Conservation (phyloP, 2,888 invertebrate species). For the Encarsia formosa region DNA sequence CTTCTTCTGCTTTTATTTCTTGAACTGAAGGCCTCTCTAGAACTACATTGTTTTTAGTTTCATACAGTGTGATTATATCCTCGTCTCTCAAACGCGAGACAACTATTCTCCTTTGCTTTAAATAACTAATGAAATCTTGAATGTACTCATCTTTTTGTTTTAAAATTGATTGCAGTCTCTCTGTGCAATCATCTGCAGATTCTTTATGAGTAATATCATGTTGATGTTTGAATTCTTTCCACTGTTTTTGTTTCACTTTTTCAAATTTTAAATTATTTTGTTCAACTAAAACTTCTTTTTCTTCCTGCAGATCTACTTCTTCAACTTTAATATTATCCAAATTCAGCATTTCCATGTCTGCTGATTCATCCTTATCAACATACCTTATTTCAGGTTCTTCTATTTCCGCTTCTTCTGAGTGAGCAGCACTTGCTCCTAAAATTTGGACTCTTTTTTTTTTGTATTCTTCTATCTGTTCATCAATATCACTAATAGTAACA, state of each 20-base stretch:
- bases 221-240: constrained; percentile 41
- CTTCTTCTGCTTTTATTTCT: constrained; percentile 19
- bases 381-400: constrained; percentile 20
- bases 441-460: constrained; percentile 46
- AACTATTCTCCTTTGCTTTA: constrained; percentile 45
- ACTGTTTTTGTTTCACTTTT: constrained; percentile 37
- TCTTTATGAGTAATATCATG: constrained; percentile 37
- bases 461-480: constrained; percentile 48
- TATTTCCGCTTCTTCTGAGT: constrained; percentile 12
- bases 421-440: constrained; percentile 33
- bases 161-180: constrained; percentile 39
- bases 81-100: constrained; percentile 44
- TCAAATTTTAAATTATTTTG: constrained; percentile 27
- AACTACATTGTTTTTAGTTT: constrained; percentile 37
- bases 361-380: neutral
- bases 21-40: constrained; percentile 3
- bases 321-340: neutral
- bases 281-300: constrained; percentile 31
- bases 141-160: constrained; percentile 33
- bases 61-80: constrained; percentile 43
- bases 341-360: neutral
- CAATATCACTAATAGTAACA: constrained; percentile 32
- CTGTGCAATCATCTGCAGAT: constrained; percentile 37
- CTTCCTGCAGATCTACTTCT: constrained; percentile 16
- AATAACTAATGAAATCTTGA: constrained; percentile 43